Evolutionary conservation across 1,140 invertebrate genomes (phyloP).

Genomic region (Drosophila bifasciata): DNA sequence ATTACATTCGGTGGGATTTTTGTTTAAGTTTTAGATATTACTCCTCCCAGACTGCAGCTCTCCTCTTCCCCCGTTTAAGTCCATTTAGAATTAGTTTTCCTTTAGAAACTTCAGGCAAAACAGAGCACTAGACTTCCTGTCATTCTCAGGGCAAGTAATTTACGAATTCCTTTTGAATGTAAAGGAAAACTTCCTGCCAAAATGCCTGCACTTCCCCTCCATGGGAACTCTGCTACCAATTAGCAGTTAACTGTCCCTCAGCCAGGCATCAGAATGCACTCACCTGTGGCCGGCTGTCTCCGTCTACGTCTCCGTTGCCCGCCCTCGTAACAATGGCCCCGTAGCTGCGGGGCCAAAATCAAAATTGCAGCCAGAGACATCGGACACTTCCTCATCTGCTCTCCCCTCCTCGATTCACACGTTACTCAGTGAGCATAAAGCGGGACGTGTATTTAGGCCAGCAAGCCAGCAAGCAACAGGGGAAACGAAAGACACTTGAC

Average conservation of each 20-base stretch:
- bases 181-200: conserved; percentile 6
- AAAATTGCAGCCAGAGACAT: conserved; percentile 64
- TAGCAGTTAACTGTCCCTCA: conserved; percentile 44
- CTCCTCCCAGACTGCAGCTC: no score
- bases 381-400: conserved; percentile 47
- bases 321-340: conserved; percentile 49
- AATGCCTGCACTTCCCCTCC: not conserved
- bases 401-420: conserved; percentile 56
- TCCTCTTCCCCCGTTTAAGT: no score
- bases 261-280: conserved; percentile 45
- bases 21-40: not conserved
- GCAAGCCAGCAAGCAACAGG: conserved; percentile 47
- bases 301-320: not conserved
- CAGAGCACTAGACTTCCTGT: no score
- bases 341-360: conserved; percentile 68
- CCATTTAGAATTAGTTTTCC: no score
- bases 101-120: no score
- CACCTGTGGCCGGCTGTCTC: conserved; percentile 66
- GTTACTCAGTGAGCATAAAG: conserved; percentile 78
- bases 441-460: conserved; percentile 69
- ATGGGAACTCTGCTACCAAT: conserved; percentile 38
- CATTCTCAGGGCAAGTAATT: no score
- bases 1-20: conserved; percentile 62
- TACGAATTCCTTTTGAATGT: not conserved
- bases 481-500: conserved; percentile 71